phyloP scores from a whole-genome alignment of 2,797 vertebrate species.

The Spondyliosoma cantharus region DNA sequence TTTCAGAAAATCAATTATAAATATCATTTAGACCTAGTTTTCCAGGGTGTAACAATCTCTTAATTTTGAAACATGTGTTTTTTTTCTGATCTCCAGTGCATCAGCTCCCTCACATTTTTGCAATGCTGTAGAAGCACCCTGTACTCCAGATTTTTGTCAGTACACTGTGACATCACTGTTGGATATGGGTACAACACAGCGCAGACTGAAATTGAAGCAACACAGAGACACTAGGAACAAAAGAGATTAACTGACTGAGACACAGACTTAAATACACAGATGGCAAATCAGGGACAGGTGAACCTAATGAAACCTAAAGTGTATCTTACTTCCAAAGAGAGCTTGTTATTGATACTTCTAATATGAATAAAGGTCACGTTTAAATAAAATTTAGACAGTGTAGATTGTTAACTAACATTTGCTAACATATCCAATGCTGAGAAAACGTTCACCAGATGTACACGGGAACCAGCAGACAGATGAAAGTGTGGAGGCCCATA shows the following conservation, averaged over 20 bases:
- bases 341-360: constrained; percentile 5
- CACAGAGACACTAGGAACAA: too few species aligned
- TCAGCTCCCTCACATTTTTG: neutral
- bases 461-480: constrained; percentile 20
- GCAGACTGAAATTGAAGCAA: neutral
- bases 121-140: neutral
- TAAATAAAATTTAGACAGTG: too few species aligned
- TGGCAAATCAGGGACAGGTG: too few species aligned
- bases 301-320: too few species aligned
- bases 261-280: too few species aligned
- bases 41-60: neutral
- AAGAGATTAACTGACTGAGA: too few species aligned
- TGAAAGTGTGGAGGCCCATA: constrained; percentile 8
- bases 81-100: neutral
- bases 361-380: constrained; percentile 30
- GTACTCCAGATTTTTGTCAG: neutral
- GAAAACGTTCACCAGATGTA: constrained; percentile 52
- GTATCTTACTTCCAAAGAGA: neutral
- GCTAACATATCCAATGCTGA: too few species aligned
- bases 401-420: constrained; percentile 30
- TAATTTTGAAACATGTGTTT: too few species aligned
- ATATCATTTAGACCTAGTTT: neutral
- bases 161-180: neutral
- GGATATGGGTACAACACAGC: neutral
- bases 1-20: neutral